phyloP scores from a whole-genome alignment of 2,113 vertebrate genomes.

The Felis catus region F.catus_Fca126_mat1.0 CM031421.1:10388501-10389000 shows the following conservation, averaged over 20 bases:
- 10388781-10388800: background rate
- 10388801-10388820: background rate
- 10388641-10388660: too few species aligned
- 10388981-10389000: conserved; percentile 17
- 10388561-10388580: background rate
- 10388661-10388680: rapidly evolving
- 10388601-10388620: background rate
- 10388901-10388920: background rate
- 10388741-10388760: background rate
- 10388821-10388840: background rate
- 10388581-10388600: background rate
- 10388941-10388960: background rate
- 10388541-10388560: background rate
- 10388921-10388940: background rate
- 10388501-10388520: background rate
- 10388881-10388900: background rate
- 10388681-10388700: rapidly evolving
- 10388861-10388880: background rate
- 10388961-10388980: background rate
- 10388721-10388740: background rate
- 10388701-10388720: background rate
- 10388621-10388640: background rate
- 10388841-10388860: background rate
- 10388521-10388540: background rate
- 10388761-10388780: background rate